These are phyloP conservation scores for Austrolebias charrua DNA, from an alignment of 2,797 vertebrate species.

Conservation along the genomic window DNA sequence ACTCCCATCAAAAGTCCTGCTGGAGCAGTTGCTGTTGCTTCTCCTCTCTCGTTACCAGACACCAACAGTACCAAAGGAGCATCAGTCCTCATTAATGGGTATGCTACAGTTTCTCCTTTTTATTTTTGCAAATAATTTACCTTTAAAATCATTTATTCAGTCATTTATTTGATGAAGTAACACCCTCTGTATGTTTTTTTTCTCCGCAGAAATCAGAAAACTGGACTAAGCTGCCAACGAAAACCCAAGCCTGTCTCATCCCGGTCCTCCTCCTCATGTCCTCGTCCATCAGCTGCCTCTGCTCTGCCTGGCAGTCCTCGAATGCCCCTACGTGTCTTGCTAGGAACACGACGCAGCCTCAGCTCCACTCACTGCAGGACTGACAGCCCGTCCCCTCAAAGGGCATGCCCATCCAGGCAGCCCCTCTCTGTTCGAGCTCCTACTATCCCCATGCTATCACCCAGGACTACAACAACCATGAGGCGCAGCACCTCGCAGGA, in stretches of 20 bases:
- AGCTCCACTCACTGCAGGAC: conserved; percentile 85
- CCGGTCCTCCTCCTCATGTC: conserved; percentile 64
- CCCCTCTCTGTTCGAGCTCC: conserved; percentile 71
- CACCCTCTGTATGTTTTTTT: conserved; percentile 8
- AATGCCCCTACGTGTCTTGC: conserved; percentile 74
- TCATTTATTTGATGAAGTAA: background rate
- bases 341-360: conserved; percentile 81
- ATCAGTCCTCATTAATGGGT: conserved; percentile 77
- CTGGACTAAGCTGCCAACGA: conserved; percentile 51
- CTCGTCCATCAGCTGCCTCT: conserved; percentile 58
- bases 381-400: conserved; percentile 90
- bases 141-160: background rate
- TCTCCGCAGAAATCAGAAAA: conserved; percentile 79
- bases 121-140: background rate
- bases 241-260: conserved; percentile 69
- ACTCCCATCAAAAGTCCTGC: conserved; percentile 55
- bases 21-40: conserved; percentile 17
- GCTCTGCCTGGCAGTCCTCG: conserved; percentile 72
- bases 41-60: conserved; percentile 51
- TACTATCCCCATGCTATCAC: conserved; percentile 65
- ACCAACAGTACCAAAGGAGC: conserved; percentile 41
- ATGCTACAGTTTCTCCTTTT: conserved; percentile 36
- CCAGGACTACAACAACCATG: conserved; percentile 65
- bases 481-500: conserved; percentile 70
- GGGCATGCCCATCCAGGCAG: conserved; percentile 75